These are phyloP conservation scores for Hylyphantes graminicola DNA, from an alignment of 1,140 invertebrate genomes.

Conservation along the genomic window DNA sequence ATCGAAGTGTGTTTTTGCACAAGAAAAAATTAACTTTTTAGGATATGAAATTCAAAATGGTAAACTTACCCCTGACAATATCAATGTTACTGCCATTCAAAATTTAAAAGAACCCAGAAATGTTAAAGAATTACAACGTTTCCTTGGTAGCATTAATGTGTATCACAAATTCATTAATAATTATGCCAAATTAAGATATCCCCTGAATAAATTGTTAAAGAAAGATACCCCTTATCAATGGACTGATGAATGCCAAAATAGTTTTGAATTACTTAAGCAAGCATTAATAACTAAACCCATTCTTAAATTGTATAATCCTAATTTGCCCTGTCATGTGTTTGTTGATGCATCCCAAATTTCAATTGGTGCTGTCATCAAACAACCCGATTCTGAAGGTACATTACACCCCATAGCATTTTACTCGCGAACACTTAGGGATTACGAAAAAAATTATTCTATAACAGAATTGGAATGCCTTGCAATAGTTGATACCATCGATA, in stretches of 20 bases:
- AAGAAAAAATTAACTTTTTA: slow-evolving; percentile 7
- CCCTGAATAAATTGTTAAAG: slow-evolving; percentile 67
- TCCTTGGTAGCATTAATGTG: slow-evolving; percentile 65
- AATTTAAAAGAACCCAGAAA: slow-evolving; percentile 60
- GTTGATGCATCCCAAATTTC: slow-evolving; percentile 68
- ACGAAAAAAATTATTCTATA: slow-evolving; percentile 71
- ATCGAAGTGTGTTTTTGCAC: background rate
- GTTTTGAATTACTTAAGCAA: slow-evolving; percentile 52
- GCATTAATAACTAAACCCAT: slow-evolving; percentile 62
- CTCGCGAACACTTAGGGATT: slow-evolving; percentile 65
- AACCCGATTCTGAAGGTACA: slow-evolving; percentile 63
- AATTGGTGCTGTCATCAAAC: slow-evolving; percentile 70
- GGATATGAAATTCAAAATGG: slow-evolving; percentile 8
- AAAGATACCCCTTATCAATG: slow-evolving; percentile 67
- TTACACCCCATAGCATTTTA: slow-evolving; percentile 68
- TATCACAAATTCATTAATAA: slow-evolving; percentile 65
- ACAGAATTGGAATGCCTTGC: slow-evolving; percentile 72
- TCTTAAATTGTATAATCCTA: slow-evolving; percentile 62
- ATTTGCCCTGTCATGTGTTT: slow-evolving; percentile 30
- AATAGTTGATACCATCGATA: background rate
- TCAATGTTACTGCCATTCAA: slow-evolving; percentile 42
- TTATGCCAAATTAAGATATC: slow-evolving; percentile 64
- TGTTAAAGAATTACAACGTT: slow-evolving; percentile 60
- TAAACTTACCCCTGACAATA: slow-evolving; percentile 21
- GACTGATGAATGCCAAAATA: slow-evolving; percentile 64